A percentile compares a stretch with the other conserved stretches of the same genome.
phyloP scores from a whole-genome alignment of 2,888 invertebrate genomes.

The Chydorus sphaericus region DNA sequence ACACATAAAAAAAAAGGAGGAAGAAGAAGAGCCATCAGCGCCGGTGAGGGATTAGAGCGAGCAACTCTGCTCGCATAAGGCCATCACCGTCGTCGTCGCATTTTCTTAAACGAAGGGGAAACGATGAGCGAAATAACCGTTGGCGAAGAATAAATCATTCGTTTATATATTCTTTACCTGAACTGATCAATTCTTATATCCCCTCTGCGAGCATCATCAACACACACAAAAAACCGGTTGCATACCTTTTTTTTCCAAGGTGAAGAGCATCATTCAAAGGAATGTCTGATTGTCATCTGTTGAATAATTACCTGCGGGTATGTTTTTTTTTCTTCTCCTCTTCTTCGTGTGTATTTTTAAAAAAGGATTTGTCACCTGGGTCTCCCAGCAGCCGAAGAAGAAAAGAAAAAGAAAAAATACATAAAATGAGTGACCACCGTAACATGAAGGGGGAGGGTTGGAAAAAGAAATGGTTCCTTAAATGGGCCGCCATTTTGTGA shows the following conservation, averaged over 20 bases:
- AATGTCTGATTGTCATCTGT: not conserved
- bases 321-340: not conserved
- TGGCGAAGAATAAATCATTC: too few species aligned
- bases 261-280: not conserved
- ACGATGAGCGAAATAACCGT: not conserved
- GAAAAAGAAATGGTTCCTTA: too few species aligned
- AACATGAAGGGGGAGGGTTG: too few species aligned
- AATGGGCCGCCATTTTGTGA: too few species aligned
- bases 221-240: conserved; percentile 3
- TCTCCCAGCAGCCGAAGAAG: not conserved
- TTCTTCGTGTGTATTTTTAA: not conserved
- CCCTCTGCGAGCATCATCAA: too few species aligned
- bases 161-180: not conserved
- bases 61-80: not conserved
- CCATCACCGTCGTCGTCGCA: not conserved
- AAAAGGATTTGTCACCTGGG: not conserved
- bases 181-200: too few species aligned
- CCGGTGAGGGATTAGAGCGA: conserved; percentile 1
- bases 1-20: not conserved
- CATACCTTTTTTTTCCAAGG: not conserved
- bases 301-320: not conserved
- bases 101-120: conserved; percentile 5
- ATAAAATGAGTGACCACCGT: too few species aligned
- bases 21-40: not conserved
- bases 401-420: not conserved